A percentile compares a stretch with the other conserved stretches of the same genome.
These are phyloP conservation scores for Eudasyphora cyanicolor DNA, from an alignment of 2,888 invertebrate species.

Conservation along the genomic window DNA sequence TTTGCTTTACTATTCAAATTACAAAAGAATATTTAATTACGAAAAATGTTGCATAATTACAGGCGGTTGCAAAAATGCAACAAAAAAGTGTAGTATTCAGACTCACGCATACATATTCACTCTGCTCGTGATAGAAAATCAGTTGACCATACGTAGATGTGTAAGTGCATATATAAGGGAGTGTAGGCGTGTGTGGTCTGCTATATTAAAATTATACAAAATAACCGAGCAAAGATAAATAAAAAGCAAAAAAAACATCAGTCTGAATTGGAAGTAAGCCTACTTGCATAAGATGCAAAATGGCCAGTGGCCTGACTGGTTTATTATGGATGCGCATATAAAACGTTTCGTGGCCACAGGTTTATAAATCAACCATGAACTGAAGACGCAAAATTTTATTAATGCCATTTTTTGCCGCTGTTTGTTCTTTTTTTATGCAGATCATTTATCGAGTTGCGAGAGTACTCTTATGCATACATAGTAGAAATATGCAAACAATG, in stretches of 20 bases:
- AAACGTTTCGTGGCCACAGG: slow-evolving; percentile 65
- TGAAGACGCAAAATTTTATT: slow-evolving; percentile 61
- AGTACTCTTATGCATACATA: too few species aligned
- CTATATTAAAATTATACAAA: slow-evolving; percentile 54
- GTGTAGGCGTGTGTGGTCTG: background rate
- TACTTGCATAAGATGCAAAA: slow-evolving; percentile 8
- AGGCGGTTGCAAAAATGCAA: slow-evolving; percentile 54
- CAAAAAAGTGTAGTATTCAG: too few species aligned
- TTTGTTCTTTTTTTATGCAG: too few species aligned
- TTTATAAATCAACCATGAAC: slow-evolving; percentile 63
- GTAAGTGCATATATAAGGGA: background rate
- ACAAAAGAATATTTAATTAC: slow-evolving; percentile 78
- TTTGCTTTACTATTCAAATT: slow-evolving; percentile 72
- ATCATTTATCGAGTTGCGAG: too few species aligned
- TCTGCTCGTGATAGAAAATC: slow-evolving; percentile 5
- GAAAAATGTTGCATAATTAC: slow-evolving; percentile 77
- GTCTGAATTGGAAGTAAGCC: background rate
- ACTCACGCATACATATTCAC: slow-evolving; percentile 43
- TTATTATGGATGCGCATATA: slow-evolving; percentile 62
- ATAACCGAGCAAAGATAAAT: slow-evolving; percentile 22
- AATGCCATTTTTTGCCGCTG: slow-evolving; percentile 14
- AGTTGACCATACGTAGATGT: background rate
- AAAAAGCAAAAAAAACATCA: background rate
- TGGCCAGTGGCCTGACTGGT: background rate
- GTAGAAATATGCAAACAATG: slow-evolving; percentile 32